Conservation (phyloP, 2,113 vertebrate genomes). For the Microtus ochrogaster region DNA sequence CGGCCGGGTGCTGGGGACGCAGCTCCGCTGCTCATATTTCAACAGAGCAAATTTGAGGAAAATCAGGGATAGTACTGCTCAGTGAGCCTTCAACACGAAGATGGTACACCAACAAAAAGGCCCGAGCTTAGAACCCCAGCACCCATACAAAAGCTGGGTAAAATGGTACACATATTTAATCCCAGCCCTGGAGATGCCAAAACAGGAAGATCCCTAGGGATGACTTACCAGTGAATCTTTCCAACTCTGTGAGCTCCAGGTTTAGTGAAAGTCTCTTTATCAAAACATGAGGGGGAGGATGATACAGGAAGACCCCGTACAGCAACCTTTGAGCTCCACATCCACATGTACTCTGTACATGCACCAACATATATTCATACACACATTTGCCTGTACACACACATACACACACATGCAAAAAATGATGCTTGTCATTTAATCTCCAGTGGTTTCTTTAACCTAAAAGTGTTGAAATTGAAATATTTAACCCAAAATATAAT, state of each 20-base stretch:
- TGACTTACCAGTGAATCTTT: background rate
- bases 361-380: background rate
- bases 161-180: background rate
- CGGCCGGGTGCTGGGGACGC: too few species aligned
- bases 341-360: background rate
- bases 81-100: background rate
- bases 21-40: too few species aligned
- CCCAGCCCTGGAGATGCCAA: too few species aligned
- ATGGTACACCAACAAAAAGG: background rate
- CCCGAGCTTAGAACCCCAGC: background rate
- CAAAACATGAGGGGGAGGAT: too few species aligned
- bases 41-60: slow-evolving; percentile 21
- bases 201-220: too few species aligned
- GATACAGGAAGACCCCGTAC: background rate
- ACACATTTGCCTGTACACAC: background rate
- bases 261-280: background rate
- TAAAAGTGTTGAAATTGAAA: background rate
- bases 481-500: background rate
- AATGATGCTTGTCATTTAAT: background rate
- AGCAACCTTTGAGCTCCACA: background rate
- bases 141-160: background rate
- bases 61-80: background rate
- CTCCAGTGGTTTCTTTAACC: background rate
- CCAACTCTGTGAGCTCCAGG: background rate
- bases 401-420: background rate